Evolutionary conservation across 2,113 vertebrate genomes (phyloP), one percentile per base, ranked within the genome.

Genomic region (Ceyx margarethae): DNA sequence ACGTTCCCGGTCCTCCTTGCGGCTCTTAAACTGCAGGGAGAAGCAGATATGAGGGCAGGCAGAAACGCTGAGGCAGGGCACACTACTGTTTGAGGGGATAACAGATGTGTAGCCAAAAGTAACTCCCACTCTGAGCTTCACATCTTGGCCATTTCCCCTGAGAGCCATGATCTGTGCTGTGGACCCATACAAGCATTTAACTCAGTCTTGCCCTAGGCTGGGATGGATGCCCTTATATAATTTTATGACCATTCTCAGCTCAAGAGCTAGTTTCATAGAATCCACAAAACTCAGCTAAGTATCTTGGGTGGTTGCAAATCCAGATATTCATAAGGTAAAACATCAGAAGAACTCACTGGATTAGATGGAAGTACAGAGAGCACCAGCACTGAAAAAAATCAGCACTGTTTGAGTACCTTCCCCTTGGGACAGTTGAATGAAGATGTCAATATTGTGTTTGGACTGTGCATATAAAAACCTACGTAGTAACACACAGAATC

Each of bases 21-120:
- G 98, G 87, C 98, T 99, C 96, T 99, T 99, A 80, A 99, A 99
- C 99, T 99, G 87, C 22, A 75, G 43, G 19, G 31, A 95, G 31
- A 8, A 90, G 40, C 12, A 90, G 20, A 46, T 3, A 56, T 0
- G 3, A 57, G 20, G 80, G 48, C 50, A 89, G 20, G 21, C 5
- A 37, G 29, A 66, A 26, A 45, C 21, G 61, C 15, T 35, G 13
- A 81, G 71, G 43, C 42, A 33, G 2, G 11, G 7, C 21, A 45
- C 81, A 73, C 29, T 67, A 15, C 42, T 45, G 23, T 18, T 43
- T 9, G 18, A 75, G n/a, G 35, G 19, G 29, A 5, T 35, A 81
- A 66, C 15, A 65, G 66, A 19, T 65, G 0, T 21, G 29, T 72
- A 43, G 50, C 17, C 25, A 84, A 50, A 19, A 9, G 11, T 20